Percentiles rank a stretch among this genome's conserved stretches.
phyloP scores from a whole-genome alignment of 2,797 vertebrate species.

The Paedocypris micromegethes region DNA sequence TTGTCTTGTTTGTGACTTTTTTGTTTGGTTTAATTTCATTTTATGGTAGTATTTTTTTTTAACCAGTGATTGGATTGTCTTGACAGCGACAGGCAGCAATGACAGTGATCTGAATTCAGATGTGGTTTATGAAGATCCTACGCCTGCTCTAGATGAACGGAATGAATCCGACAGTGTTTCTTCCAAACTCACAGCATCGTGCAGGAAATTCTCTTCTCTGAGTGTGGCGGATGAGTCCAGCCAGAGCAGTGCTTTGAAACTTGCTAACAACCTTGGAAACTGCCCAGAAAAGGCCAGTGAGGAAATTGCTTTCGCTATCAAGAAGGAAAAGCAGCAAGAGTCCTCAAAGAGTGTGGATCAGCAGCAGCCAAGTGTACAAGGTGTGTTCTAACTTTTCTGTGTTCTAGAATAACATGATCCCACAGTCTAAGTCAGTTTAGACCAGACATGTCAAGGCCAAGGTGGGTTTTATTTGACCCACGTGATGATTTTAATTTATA shows the following conservation, averaged over 20 bases:
- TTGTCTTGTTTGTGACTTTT: no score
- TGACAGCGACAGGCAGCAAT: conserved; percentile 79
- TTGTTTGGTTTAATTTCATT: no score
- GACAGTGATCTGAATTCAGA: conserved; percentile 86
- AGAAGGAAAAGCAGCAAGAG: conserved; percentile 87
- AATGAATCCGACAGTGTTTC: conserved; percentile 92
- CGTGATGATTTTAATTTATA: no score
- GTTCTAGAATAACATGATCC: no score
- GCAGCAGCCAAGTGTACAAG: conserved; percentile 49
- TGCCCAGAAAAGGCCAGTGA: conserved; percentile 83
- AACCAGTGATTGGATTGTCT: not conserved
- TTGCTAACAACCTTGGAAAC: conserved; percentile 74
- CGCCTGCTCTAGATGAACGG: conserved; percentile 88
- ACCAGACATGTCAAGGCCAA: no score
- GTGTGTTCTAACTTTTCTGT: conserved; percentile 16
- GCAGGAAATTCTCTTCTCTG: conserved; percentile 65
- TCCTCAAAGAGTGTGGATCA: conserved; percentile 69
- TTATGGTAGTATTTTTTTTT: no score
- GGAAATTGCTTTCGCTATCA: conserved; percentile 82
- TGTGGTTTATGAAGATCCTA: conserved; percentile 82
- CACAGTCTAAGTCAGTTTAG: no score
- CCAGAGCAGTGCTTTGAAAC: conserved; percentile 67
- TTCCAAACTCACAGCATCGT: conserved; percentile 75
- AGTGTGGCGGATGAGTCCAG: conserved; percentile 70
- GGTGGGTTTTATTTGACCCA: no score